phyloP scores from a whole-genome alignment of 2,888 invertebrate genomes.

The Prostheceraeus crozeri region DNA sequence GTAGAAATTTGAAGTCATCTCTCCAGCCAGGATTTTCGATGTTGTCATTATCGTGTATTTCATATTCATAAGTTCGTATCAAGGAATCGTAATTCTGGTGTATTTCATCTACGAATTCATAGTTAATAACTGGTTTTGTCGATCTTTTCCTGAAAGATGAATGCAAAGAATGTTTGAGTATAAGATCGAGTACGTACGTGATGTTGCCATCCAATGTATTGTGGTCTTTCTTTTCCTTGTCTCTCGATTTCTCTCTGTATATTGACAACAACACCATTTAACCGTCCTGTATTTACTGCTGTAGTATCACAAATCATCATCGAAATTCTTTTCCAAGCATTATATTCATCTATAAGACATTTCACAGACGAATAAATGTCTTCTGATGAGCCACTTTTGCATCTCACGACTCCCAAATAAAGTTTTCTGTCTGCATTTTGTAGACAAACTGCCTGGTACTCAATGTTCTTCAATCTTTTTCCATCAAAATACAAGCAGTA shows the following conservation, averaged over 20 bases:
- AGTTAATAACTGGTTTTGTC: not conserved
- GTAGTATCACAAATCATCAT: not conserved
- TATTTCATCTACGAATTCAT: constrained; percentile 3
- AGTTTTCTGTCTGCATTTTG: not conserved
- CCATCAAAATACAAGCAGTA: constrained; percentile 14
- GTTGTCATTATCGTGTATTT: no score
- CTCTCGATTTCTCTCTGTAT: not conserved
- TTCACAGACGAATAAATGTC: not conserved
- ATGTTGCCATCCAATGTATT: constrained; percentile 10
- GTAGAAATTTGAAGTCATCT: constrained; percentile 12
- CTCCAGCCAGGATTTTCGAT: constrained; percentile 22
- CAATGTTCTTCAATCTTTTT: not conserved
- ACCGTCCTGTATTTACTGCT: constrained; percentile 1
- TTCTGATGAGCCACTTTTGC: not conserved
- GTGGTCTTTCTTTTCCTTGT: constrained; percentile 1
- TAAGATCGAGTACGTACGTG: constrained; percentile 2
- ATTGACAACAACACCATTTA: not conserved
- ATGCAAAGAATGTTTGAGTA: not conserved
- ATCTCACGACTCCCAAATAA: not conserved
- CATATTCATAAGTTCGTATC: no score
- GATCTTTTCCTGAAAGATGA: no score
- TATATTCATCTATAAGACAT: not conserved
- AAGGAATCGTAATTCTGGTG: not conserved
- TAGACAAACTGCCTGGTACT: not conserved
- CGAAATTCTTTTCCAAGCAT: constrained; percentile 1